Percentiles rank a stretch among this genome's conserved stretches.
Conservation (phyloP, 53 echinoderm and acorn worm genomes). For the Zoroaster sp. region DNA sequence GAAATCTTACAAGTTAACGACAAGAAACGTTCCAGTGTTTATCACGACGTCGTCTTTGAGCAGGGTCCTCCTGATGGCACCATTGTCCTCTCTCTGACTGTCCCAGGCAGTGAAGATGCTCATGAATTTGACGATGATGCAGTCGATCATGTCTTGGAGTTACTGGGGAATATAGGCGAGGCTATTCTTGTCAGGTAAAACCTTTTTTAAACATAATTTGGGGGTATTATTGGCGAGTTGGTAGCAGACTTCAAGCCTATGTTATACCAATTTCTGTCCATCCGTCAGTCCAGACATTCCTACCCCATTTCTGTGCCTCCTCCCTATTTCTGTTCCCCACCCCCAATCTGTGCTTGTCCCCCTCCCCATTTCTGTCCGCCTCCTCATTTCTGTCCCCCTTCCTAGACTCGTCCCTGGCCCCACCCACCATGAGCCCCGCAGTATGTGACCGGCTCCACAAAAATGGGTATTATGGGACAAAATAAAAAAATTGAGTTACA, state of each 20-base stretch:
- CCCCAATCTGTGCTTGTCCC: too few species aligned
- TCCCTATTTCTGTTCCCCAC: too few species aligned
- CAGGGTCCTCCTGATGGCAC: conserved; percentile 92
- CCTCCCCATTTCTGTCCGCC: too few species aligned
- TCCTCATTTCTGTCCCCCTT: too few species aligned
- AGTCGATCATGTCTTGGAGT: conserved; percentile 62
- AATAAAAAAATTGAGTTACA: too few species aligned
- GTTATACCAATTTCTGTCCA: not conserved
- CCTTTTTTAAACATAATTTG: too few species aligned
- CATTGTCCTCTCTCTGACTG: conserved; percentile 68
- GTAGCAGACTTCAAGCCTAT: not conserved
- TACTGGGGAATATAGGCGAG: conserved; percentile 64
- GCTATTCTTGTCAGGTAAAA: conserved; percentile 87
- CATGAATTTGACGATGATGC: conserved; percentile 80
- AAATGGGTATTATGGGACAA: too few species aligned
- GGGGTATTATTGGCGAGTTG: not conserved
- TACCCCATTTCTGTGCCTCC: too few species aligned
- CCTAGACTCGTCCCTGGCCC: too few species aligned
- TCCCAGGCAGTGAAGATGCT: not conserved
- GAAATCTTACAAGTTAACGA: conserved; percentile 82
- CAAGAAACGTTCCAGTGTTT: conserved; percentile 65
- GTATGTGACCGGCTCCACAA: too few species aligned
- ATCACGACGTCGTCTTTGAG: conserved; percentile 88
- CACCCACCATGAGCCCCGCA: too few species aligned
- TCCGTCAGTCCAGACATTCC: not conserved